Conservation (phyloP, 2,797 vertebrate genomes). For the Octomys mimax region DNA sequence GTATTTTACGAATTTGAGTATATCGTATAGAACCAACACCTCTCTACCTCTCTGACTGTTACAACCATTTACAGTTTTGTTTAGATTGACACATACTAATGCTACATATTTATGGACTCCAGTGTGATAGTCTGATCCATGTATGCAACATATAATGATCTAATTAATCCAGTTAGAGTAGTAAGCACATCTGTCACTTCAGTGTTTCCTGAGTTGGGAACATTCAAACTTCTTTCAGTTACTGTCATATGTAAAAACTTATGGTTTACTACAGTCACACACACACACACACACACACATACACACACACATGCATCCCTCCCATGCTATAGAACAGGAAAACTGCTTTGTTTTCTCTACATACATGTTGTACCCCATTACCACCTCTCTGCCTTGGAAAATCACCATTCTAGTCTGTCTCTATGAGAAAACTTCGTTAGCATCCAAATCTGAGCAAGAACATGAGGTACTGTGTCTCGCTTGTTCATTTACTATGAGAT, state of each 20-base stretch:
- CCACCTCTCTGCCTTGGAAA: background rate
- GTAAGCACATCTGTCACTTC: background rate
- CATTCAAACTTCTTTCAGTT: background rate
- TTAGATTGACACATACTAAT: background rate
- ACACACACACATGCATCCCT: no score
- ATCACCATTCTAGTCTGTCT: background rate
- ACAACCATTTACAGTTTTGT: background rate
- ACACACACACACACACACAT: no score
- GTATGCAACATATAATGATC: background rate
- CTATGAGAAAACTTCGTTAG: background rate
- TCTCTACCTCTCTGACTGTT: background rate
- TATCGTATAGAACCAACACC: background rate
- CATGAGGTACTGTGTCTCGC: background rate
- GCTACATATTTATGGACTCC: background rate
- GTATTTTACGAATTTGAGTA: background rate
- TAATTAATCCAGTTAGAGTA: background rate
- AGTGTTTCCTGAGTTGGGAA: background rate
- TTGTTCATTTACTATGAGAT: background rate
- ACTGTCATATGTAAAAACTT: background rate
- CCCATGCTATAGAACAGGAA: background rate
- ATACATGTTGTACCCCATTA: background rate
- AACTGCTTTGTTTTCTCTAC: background rate
- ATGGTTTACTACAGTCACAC: background rate
- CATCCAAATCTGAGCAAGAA: background rate
- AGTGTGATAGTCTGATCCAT: background rate